Conservation (phyloP, 92 coral and sea anemone species). For the Siderastrea radians region DNA sequence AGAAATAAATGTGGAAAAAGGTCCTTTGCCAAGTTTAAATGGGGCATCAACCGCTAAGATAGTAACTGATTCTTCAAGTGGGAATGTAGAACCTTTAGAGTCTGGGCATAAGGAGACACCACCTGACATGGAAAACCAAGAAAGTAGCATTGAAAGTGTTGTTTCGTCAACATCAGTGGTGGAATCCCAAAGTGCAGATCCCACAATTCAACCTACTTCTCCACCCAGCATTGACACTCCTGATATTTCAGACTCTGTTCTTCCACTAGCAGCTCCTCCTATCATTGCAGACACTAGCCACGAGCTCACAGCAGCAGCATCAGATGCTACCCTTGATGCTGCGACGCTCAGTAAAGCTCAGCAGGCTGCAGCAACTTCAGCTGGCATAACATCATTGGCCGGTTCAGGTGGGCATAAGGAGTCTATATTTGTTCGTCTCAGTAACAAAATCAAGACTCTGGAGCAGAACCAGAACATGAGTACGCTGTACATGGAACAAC, state of each 20-base stretch:
- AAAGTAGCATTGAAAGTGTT: neutral
- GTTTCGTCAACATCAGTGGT: neutral
- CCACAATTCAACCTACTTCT: conserved; percentile 26
- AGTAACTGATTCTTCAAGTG: conserved; percentile 11
- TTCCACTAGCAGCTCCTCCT: conserved; percentile 68
- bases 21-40: neutral
- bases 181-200: conserved; percentile 19
- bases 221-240: neutral
- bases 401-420: conserved; percentile 91
- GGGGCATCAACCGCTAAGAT: conserved; percentile 5
- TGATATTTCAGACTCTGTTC: conserved; percentile 56
- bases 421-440: conserved; percentile 95
- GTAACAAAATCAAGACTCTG: conserved; percentile 96
- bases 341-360: conserved; percentile 47
- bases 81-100: neutral
- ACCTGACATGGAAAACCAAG: conserved; percentile 20
- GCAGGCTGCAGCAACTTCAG: conserved; percentile 56
- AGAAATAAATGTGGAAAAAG: conserved; percentile 15
- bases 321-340: conserved; percentile 38
- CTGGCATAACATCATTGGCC: conserved; percentile 54
- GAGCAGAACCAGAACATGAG: conserved; percentile 96
- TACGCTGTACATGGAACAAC: conserved; percentile 93
- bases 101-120: neutral
- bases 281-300: conserved; percentile 32
- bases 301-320: neutral